phyloP scores from a whole-genome alignment of 2,797 vertebrate species.

The Phataginus tricuspis region DNA sequence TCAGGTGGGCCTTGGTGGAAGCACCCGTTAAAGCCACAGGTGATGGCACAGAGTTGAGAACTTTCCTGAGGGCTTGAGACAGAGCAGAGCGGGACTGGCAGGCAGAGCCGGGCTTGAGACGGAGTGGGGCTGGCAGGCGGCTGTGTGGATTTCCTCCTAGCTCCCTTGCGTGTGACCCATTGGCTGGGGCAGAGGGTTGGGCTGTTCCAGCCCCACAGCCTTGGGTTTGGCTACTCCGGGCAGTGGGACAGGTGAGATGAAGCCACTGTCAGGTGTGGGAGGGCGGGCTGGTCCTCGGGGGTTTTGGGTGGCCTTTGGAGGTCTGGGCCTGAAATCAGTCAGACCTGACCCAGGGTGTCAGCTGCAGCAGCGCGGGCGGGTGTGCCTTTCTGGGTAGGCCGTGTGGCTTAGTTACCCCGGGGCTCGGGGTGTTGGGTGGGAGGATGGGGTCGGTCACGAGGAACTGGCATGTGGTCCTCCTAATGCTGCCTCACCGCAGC shows the following conservation, averaged over 20 bases:
- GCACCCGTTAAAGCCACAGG: accelerated
- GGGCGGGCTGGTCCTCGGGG: background rate
- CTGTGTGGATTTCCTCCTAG: background rate
- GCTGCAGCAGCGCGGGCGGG: background rate
- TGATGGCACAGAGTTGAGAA: accelerated
- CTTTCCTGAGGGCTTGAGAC: too few species aligned
- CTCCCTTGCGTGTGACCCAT: accelerated
- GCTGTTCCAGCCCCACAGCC: accelerated
- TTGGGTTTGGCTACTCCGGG: accelerated
- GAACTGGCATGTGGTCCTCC: accelerated
- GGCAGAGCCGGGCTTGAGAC: too few species aligned
- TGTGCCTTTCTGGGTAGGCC: background rate
- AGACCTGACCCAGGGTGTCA: background rate
- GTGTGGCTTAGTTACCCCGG: accelerated
- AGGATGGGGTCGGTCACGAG: too few species aligned
- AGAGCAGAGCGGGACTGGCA: too few species aligned
- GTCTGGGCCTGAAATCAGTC: background rate
- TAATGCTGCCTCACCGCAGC: accelerated
- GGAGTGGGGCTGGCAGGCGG: too few species aligned
- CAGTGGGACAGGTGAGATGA: background rate
- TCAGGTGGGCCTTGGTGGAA: background rate
- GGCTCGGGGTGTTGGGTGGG: background rate
- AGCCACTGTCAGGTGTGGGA: background rate
- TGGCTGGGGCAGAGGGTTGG: too few species aligned
- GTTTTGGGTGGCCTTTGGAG: background rate